These are phyloP conservation scores for Meta bourneti DNA, from an alignment of 2,888 invertebrate species.

Conservation along the genomic window DNA sequence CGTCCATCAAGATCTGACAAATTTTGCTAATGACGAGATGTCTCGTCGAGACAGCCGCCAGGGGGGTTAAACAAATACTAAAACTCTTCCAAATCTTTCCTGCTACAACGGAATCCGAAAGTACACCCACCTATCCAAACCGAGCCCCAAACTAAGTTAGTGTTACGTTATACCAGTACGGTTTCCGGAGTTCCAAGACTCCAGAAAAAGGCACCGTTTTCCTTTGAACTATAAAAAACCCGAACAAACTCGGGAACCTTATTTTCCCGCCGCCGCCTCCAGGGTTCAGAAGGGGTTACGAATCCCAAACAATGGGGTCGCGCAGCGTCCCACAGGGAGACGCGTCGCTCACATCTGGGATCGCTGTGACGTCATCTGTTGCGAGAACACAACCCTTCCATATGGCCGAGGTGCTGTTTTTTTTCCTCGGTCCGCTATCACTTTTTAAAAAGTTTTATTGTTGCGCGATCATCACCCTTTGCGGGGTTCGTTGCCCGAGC, in stretches of 20 bases:
- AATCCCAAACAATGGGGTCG: background rate
- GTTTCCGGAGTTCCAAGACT: background rate
- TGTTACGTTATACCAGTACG: background rate
- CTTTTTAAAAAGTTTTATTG: slow-evolving; percentile 52
- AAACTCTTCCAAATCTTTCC: background rate
- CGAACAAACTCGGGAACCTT: background rate
- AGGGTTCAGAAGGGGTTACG: slow-evolving; percentile 65
- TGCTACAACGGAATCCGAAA: background rate
- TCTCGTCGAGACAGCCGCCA: too few relatives aligned
- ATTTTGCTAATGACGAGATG: too few relatives aligned
- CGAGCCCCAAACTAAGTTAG: background rate
- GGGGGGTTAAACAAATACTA: background rate
- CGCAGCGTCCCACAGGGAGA: slow-evolving; percentile 9
- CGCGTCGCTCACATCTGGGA: slow-evolving; percentile 51
- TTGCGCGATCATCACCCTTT: slow-evolving; percentile 68
- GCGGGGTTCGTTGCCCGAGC: slow-evolving; percentile 55
- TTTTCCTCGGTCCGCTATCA: background rate
- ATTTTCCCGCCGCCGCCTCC: background rate
- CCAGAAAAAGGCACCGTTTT: background rate
- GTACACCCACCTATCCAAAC: background rate
- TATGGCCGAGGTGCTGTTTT: slow-evolving; percentile 32
- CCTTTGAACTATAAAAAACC: slow-evolving; percentile 1
- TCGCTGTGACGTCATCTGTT: slow-evolving; percentile 59
- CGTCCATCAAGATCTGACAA: too few relatives aligned
- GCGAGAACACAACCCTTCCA: slow-evolving; percentile 66